Base-by-base conservation (phyloP, 2,888 invertebrate genomes). In the Emmelina monodactyla region DNA sequence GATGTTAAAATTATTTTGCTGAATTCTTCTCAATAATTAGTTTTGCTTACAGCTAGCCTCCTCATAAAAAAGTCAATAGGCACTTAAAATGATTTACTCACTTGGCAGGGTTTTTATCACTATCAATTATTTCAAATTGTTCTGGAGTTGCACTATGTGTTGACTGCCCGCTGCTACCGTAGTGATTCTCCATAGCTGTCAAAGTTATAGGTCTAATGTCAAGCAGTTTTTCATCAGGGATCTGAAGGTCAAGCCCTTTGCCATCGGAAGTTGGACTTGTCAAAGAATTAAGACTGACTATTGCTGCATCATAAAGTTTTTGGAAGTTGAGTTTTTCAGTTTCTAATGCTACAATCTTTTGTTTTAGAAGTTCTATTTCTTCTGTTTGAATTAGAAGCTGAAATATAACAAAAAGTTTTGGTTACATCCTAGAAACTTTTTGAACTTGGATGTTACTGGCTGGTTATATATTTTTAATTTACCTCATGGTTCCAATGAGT, bases 91-190 rank as follows among this genome's bases (percentile, higher is more conserved):
- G 9, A 9, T 11, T 33, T 35, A 67, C 70, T 66, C 48, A 78
- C 79, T 59, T 55, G 33, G 55, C 59, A 55, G 63, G 67, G 52
- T 68, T 76, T 44, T 76, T 81, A 36, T 80, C 80, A 48, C 64
- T 82, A 34, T 83, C 84, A 43, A 85, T 84, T 49, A 86, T 83
- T 60, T 86, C 85, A 60, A 85, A 86, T 50, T 83, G 82, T 45
- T 85, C 85, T 0, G 84, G 85, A 1, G 85, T 84, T 1, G 73
- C 81, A 49, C 84, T 83, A 33, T 82, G 76, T 1, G 80, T 81
- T 0, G 83, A 81, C 38, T 76, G 57, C 1, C 67, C 68, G 51
- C 81, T 81, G 51, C 81, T 81, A 10, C 80, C 78, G 41, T 82
- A 81, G 44, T 81, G 78, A 43, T 81, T 81, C 39, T 81, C 80